Evolutionary conservation across 1,140 invertebrate species (phyloP).

Genomic region (Drosophila serrata): DNA sequence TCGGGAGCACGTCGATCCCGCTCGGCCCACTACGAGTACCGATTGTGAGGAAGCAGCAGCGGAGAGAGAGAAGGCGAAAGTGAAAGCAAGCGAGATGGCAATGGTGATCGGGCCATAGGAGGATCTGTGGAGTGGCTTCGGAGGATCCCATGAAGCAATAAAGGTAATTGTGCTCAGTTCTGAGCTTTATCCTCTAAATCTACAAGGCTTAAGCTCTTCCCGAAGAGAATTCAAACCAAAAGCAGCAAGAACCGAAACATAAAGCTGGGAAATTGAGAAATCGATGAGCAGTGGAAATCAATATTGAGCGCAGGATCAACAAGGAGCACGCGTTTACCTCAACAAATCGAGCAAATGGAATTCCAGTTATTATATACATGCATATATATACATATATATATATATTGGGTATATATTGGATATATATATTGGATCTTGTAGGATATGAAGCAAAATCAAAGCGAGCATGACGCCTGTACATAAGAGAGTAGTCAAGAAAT

Average conservation of each 20-base stretch:
- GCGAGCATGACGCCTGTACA: slow-evolving; percentile 21
- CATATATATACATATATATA: neutral
- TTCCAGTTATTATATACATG: slow-evolving; percentile 4
- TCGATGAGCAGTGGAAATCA: neutral
- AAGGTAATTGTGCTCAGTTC: neutral
- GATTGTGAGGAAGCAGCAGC: slow-evolving; percentile 57
- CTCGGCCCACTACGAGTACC: slow-evolving; percentile 79
- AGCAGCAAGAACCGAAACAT: neutral
- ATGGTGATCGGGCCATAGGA: neutral
- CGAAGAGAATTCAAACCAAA: neutral
- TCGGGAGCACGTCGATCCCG: slow-evolving; percentile 80
- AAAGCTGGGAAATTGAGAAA: neutral
- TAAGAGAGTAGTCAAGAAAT: slow-evolving; percentile 32
- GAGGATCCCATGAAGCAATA: neutral
- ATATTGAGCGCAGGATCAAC: slow-evolving; percentile 12
- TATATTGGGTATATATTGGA: neutral
- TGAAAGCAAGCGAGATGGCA: slow-evolving; percentile 21
- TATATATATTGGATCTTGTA: slow-evolving; percentile 16
- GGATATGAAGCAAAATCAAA: slow-evolving; percentile 17
- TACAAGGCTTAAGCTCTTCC: neutral
- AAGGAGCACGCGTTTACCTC: slow-evolving; percentile 25
- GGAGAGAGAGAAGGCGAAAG: neutral
- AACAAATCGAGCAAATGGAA: slow-evolving; percentile 16
- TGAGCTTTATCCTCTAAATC: neutral
- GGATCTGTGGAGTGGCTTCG: neutral